Evolutionary conservation across 2,113 vertebrate species (phyloP).

Genomic region (Acrocephalus kingi): DNA sequence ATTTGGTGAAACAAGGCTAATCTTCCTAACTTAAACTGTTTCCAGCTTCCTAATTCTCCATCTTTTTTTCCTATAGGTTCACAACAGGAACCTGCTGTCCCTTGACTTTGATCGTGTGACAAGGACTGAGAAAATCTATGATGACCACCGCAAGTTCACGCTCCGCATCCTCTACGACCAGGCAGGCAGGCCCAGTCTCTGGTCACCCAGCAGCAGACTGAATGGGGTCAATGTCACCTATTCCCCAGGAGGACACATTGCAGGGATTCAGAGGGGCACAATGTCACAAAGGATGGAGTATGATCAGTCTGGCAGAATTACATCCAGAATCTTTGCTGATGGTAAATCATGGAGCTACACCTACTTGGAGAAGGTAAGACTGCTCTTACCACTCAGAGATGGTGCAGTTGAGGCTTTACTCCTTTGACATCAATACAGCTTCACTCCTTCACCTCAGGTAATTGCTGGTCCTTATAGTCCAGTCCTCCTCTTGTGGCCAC

Average conservation of each 20-base stretch:
- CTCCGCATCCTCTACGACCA: conserved; percentile 94
- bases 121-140: conserved; percentile 98
- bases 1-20: background rate
- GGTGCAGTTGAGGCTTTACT: background rate
- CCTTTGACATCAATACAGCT: background rate
- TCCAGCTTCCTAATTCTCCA: background rate
- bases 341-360: conserved; percentile 98
- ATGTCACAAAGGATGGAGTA: conserved; percentile 99
- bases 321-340: conserved; percentile 93
- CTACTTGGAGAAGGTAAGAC: conserved; percentile 88
- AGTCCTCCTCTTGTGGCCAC: background rate
- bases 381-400: background rate
- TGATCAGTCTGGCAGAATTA: conserved; percentile 90
- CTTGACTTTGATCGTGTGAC: conserved; percentile 97
- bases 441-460: background rate
- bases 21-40: background rate
- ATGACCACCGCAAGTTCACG: conserved; percentile 97
- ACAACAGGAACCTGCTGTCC: conserved; percentile 95
- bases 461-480: background rate
- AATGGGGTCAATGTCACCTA: conserved; percentile 97
- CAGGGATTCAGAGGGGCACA: conserved; percentile 94
- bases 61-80: conserved; percentile 79
- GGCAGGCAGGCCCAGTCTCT: conserved; percentile 91
- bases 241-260: conserved; percentile 88
- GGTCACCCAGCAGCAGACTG: conserved; percentile 95